phyloP scores from a whole-genome alignment of 2,113 vertebrate genomes.

The Pteruthius melanotis region DNA sequence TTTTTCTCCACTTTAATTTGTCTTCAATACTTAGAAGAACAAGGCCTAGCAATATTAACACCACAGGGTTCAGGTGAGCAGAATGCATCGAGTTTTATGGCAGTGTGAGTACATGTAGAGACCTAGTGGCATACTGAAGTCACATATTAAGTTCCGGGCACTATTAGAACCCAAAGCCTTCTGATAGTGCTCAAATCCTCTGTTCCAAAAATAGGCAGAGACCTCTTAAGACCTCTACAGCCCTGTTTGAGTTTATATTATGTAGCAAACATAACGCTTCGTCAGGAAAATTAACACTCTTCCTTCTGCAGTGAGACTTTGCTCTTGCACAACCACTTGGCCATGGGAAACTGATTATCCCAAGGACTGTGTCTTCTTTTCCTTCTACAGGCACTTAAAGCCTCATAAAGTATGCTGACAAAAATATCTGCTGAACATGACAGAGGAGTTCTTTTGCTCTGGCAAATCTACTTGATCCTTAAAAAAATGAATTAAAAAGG shows the following conservation, averaged over 20 bases:
- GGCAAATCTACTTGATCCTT: background rate
- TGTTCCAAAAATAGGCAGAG: background rate
- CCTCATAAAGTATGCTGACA: background rate
- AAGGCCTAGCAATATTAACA: background rate
- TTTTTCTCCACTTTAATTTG: background rate
- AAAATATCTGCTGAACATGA: background rate
- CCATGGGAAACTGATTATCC: background rate
- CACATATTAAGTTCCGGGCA: background rate
- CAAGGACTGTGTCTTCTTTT: background rate
- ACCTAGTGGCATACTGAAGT: rapidly evolving
- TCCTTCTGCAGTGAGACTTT: background rate
- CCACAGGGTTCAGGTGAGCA: background rate
- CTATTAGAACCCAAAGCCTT: background rate
- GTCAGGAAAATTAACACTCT: background rate
- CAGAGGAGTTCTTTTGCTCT: background rate
- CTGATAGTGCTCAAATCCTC: background rate
- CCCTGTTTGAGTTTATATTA: background rate
- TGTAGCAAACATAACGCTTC: background rate
- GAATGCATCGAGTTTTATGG: background rate
- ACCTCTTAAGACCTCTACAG: background rate
- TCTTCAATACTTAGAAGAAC: background rate
- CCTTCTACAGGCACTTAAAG: background rate
- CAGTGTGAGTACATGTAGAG: background rate
- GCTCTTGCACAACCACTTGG: background rate
- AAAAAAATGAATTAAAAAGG: background rate